phyloP scores from a whole-genome alignment of 2,113 vertebrate genomes.

The Psittacus erithacus region DNA sequence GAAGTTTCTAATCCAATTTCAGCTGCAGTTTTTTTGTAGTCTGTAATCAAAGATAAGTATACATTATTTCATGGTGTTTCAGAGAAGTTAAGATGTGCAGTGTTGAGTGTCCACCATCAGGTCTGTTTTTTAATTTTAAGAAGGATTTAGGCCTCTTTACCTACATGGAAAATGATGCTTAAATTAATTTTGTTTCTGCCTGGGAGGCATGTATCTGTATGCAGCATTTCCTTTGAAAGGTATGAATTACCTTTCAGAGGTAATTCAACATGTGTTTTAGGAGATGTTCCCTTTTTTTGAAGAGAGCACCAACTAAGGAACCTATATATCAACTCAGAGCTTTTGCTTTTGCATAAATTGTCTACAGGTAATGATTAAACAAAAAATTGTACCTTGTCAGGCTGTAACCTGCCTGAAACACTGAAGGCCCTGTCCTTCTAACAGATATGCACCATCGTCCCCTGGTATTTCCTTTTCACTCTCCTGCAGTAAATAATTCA shows the following conservation, averaged over 20 bases:
- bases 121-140: not conserved
- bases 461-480: not conserved
- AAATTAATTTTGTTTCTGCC: not conserved
- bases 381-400: not conserved
- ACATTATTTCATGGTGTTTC: slow-evolving; percentile 59
- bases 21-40: slow-evolving; percentile 49
- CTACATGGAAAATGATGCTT: not conserved
- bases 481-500: not conserved
- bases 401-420: not conserved
- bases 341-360: not conserved
- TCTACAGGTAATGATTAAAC: not conserved
- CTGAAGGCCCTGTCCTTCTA: not conserved
- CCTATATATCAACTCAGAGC: not conserved
- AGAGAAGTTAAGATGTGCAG: slow-evolving; percentile 17
- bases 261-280: rapidly evolving
- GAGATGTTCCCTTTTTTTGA: not conserved
- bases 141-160: not conserved
- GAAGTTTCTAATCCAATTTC: slow-evolving; percentile 78
- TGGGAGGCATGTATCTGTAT: not conserved
- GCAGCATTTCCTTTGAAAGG: not conserved
- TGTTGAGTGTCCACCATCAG: not conserved
- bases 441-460: not conserved
- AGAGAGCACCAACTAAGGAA: not conserved
- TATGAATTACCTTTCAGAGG: not conserved
- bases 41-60: slow-evolving; percentile 68